Base-by-base conservation (phyloP, 1,140 invertebrate genomes). In the Odontomachus brunneus region DNA sequence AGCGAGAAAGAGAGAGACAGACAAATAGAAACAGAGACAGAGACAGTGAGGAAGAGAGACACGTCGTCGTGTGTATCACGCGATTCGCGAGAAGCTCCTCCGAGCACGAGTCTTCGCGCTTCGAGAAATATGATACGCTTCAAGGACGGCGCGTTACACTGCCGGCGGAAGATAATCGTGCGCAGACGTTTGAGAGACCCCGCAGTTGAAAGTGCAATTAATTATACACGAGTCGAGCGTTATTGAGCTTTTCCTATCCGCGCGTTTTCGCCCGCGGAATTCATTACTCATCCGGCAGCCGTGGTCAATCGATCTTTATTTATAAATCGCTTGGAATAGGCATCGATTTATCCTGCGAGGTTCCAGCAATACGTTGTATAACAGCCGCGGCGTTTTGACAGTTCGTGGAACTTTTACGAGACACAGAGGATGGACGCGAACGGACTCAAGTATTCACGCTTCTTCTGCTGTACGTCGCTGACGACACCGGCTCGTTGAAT, bases 121-220 rank as follows among this genome's bases (percentile, higher is more conserved):
- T 44, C 38, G 38, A 80, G 65, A 80, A 80, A 71, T 80, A 80
- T 80, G 75, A 78, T 69, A 69, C 75, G 63, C 57, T 80, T 44
- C 38, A 80, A 71, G 53, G 51, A 65, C 65, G 19, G 51, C 38
- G 22, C 38, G 38, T 44, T 17, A 80, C 66, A 38, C 65, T 4
- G 33, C 48, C 29, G 38, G 9, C 38, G 65, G n/a, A 80, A 59
- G 57, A 80, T 80, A 65, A 69, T 80, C 65, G 53, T 22, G 22
- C 33, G 33, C 57, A 29, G 55, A 17, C 33, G n/a, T 48, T 57
- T 22, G 9, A 44, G 9, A 44, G 38, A 38, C 53, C 69, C 12
- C 66, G 49, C 55, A 29, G 55, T 78, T 78, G 63, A 69, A 71
- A 44, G n/a, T 33, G 14, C 57, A 29, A 80, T 80, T 80, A 80